phyloP scores from a whole-genome alignment of 2,888 invertebrate genomes.

The Gastracanthus pulcherrimus region DNA sequence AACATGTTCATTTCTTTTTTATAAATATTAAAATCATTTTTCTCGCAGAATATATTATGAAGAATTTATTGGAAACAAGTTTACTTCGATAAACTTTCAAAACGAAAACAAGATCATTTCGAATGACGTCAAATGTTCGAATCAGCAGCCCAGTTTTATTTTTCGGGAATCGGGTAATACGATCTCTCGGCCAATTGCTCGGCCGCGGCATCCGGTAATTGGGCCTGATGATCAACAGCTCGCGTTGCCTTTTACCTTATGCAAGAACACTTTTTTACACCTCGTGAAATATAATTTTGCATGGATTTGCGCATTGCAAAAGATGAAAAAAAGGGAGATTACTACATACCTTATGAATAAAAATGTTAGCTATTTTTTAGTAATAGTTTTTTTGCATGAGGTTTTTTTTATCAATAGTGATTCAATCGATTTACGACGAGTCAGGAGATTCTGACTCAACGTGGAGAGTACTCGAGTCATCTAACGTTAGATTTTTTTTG shows the following conservation, averaged over 20 bases:
- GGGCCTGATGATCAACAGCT: not conserved
- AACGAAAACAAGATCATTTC: not conserved
- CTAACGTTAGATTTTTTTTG: slow-evolving; percentile 5
- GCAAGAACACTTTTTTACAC: not conserved
- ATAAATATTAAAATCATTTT: not conserved
- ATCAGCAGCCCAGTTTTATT: not conserved
- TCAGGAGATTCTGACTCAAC: slow-evolving; percentile 19
- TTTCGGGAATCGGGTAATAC: not conserved
- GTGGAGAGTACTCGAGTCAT: not conserved
- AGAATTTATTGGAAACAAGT: not conserved
- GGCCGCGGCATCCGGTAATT: not conserved
- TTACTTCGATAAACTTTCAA: not conserved
- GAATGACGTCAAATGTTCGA: slow-evolving; percentile 8
- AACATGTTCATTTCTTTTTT: too few species aligned
- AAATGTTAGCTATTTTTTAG: not conserved
- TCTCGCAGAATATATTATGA: too few species aligned
- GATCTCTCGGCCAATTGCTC: slow-evolving; percentile 11
- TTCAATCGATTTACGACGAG: slow-evolving; percentile 23
- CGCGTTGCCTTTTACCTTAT: slow-evolving; percentile 15
- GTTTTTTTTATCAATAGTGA: slow-evolving; percentile 10
- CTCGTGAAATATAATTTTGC: not conserved
- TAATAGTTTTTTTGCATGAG: not conserved
- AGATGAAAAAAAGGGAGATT: not conserved
- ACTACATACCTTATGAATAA: not conserved
- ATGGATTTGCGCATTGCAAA: not conserved